phyloP scores from a whole-genome alignment of 2,888 invertebrate genomes.

The Scaptomyza polygonia region DNA sequence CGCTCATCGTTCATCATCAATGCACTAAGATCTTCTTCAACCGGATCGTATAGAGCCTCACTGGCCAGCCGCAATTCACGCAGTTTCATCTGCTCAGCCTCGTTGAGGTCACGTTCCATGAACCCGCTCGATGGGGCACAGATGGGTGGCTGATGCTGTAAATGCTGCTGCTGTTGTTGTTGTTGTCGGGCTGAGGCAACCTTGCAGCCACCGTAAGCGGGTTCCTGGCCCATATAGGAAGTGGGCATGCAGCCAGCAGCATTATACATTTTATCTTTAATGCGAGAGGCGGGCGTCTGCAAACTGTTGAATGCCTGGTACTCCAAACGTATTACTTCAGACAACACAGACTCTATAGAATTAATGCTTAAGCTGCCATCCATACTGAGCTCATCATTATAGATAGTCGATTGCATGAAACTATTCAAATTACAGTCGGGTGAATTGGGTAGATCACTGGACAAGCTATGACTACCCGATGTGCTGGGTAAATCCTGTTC shows the following conservation, averaged over 20 bases:
- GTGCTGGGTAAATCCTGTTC: conserved; percentile 69
- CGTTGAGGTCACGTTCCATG: conserved; percentile 86
- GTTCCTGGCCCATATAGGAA: conserved; percentile 23
- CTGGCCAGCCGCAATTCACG: conserved; percentile 94
- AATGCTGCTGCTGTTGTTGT: conserved; percentile 30
- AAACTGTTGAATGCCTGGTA: conserved; percentile 87
- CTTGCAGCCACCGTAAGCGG: conserved; percentile 49
- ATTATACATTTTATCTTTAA: conserved; percentile 74
- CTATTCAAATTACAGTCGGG: conserved; percentile 74
- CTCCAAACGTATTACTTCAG: conserved; percentile 93
- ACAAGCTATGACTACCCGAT: conserved; percentile 53
- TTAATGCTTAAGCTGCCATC: conserved; percentile 73
- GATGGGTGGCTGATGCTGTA: conserved; percentile 64
- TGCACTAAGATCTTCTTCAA: conserved; percentile 91
- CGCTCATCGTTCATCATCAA: conserved; percentile 88
- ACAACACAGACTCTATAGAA: conserved; percentile 92
- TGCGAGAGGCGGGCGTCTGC: conserved; percentile 59
- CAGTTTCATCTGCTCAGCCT: conserved; percentile 92
- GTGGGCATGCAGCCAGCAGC: conserved; percentile 47
- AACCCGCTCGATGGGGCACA: conserved; percentile 73
- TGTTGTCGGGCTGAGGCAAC: conserved; percentile 17
- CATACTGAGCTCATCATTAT: conserved; percentile 57
- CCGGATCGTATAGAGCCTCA: conserved; percentile 92
- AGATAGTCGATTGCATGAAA: conserved; percentile 62
- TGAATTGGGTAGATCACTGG: conserved; percentile 53